Base-by-base conservation (phyloP, 2,113 vertebrate genomes). In the Mohoua ochrocephala region DNA sequence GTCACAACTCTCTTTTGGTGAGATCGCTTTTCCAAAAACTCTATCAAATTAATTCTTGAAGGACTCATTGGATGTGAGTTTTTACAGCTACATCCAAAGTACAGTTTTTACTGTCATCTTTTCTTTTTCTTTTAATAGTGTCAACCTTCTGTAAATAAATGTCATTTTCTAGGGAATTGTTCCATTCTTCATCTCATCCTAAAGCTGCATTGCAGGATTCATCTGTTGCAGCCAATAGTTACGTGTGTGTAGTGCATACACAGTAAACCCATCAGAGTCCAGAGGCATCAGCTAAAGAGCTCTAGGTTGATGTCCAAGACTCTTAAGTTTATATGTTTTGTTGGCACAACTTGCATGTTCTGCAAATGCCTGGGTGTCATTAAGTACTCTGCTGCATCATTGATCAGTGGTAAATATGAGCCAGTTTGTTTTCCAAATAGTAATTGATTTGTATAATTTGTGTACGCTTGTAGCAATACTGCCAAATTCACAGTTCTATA, bases 341-440 rank as follows among this genome's bases (percentile, higher is more conserved):
- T 77, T 92, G 47, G 85, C 80, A 75, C 13, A 63, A 26, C n/a
- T 81, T 94, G 45, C 39, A 37, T 53, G 79, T 61, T 92, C 68
- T 94, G 47, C 74, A 78, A 35, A 44, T 79, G 71, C 80, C 70
- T 70, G 42, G 16, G 24, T 93, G 53, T 87, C 50, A 28, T 94
- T 88, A 88, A 82, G 44, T 74, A 63, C 87, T 68, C 50, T 68
- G 33, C 52, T 67, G 42, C 65, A 47, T 86, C 91, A 81, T 52
- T 87, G 89, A 95, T 92, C 45, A 89, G 35, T 7, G 13, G 77
- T 92, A 89, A 92, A 91, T 84, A 75, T 8, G 87, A 91, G 89
- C 76, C 56, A 89, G 68, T 93, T 96, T 89, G 86, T 93, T 95
- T 95, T 91, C 86, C 68, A 89, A 68, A 59, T 80, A 84, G 89